phyloP scores from a whole-genome alignment of 2,888 invertebrate genomes.

The Diogma glabrata region DNA sequence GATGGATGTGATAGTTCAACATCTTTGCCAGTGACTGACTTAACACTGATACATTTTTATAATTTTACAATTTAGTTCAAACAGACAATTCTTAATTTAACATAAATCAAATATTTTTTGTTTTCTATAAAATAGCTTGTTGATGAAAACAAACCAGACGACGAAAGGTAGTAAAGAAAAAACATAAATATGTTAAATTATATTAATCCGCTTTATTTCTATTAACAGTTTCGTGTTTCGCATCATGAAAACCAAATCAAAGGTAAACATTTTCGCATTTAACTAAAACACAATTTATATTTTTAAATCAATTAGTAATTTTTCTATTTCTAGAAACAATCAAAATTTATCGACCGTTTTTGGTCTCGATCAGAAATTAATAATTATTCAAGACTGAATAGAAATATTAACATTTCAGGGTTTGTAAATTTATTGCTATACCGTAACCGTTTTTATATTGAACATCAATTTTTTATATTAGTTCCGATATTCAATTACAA shows the following conservation, averaged over 20 bases:
- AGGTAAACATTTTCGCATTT: conserved; percentile 19
- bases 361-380: conserved; percentile 28
- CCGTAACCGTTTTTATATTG: too few species aligned
- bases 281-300: background rate
- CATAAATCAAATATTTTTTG: too few species aligned
- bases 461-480: too few species aligned
- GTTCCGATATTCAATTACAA: conserved; percentile 45
- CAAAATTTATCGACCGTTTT: conserved; percentile 32
- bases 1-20: too few species aligned
- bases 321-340: conserved; percentile 22
- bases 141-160: conserved; percentile 2
- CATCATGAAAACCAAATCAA: conserved; percentile 28
- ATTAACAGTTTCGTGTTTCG: conserved; percentile 24
- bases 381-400: conserved; percentile 29
- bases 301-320: background rate
- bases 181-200: background rate
- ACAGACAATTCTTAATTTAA: too few species aligned
- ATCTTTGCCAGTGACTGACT: too few species aligned
- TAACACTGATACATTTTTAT: too few species aligned
- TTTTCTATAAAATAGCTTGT: too few species aligned
- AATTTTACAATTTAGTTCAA: too few species aligned
- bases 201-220: conserved; percentile 13
- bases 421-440: too few species aligned
- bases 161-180: background rate
- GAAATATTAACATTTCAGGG: background rate